These are phyloP conservation scores for Trichoplusia ni DNA, from an alignment of 1,140 invertebrate genomes.

Conservation along the genomic window DNA sequence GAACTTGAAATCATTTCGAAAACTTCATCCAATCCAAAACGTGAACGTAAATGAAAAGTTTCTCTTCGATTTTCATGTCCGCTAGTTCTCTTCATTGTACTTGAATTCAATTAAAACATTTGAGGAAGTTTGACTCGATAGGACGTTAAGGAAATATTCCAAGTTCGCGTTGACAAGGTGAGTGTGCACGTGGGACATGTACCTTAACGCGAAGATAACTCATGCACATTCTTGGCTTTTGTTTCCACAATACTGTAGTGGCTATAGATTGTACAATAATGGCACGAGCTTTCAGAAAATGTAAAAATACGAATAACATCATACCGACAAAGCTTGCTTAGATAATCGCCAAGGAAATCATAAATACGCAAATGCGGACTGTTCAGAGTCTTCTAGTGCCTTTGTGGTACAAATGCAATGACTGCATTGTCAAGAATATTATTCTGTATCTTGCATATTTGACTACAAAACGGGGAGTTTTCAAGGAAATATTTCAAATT, in stretches of 20 bases:
- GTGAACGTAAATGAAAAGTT: conserved; percentile 3
- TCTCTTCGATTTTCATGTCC: conserved; percentile 7
- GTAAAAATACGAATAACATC: conserved; percentile 18
- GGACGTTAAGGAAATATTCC: conserved; percentile 16
- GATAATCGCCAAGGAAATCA: conserved; percentile 3
- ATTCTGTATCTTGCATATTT: neutral
- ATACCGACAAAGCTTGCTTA: conserved; percentile 9
- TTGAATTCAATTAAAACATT: conserved; percentile 30
- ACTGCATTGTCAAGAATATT: neutral
- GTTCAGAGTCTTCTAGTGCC: neutral
- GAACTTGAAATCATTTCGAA: conserved; percentile 19
- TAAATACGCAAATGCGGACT: neutral
- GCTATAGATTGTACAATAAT: conserved; percentile 13
- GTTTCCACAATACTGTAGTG: conserved; percentile 28
- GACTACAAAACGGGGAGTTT: neutral
- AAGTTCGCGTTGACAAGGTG: conserved; percentile 27
- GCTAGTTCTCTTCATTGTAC: conserved; percentile 14
- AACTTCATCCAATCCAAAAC: conserved; percentile 11
- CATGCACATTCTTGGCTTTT: conserved; percentile 30
- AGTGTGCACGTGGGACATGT: conserved; percentile 25
- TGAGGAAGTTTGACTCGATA: conserved; percentile 26
- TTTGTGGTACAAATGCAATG: neutral
- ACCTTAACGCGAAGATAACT: conserved; percentile 30
- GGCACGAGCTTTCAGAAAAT: conserved; percentile 8
- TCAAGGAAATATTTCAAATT: conserved; percentile 7